Evolutionary conservation across 2,113 vertebrate genomes (phyloP).

Genomic region (Ciconia maguari): DNA sequence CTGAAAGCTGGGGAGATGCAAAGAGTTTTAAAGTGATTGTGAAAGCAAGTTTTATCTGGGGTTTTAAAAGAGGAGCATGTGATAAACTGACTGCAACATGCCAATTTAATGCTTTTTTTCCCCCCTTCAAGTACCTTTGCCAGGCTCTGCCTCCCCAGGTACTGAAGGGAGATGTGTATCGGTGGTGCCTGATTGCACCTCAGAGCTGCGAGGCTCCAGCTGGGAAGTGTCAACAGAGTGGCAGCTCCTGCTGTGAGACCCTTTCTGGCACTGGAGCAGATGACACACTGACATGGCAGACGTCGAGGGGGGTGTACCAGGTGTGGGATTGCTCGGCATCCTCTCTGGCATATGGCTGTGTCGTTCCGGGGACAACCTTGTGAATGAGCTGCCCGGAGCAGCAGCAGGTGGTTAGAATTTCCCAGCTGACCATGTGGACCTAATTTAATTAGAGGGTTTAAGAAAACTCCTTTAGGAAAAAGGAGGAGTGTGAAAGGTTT

Average conservation of each 20-base stretch:
- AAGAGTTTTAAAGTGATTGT: background rate
- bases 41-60: background rate
- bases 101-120: background rate
- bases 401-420: background rate
- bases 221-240: background rate
- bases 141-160: background rate
- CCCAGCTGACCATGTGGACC: background rate
- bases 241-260: background rate
- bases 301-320: background rate
- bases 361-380: background rate
- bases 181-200: background rate
- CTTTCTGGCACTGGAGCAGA: background rate
- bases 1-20: background rate
- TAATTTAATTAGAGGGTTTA: constrained; percentile 11
- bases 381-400: background rate
- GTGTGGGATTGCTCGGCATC: background rate
- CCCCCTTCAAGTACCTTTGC: background rate
- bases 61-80: background rate
- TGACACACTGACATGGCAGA: background rate
- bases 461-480: background rate
- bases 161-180: background rate
- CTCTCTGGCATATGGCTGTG: background rate
- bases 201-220: background rate
- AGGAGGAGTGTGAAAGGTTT: background rate
- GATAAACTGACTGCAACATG: background rate